Conservation (phyloP, 1,140 invertebrate genomes). For the Lasioglossum albipes region DNA sequence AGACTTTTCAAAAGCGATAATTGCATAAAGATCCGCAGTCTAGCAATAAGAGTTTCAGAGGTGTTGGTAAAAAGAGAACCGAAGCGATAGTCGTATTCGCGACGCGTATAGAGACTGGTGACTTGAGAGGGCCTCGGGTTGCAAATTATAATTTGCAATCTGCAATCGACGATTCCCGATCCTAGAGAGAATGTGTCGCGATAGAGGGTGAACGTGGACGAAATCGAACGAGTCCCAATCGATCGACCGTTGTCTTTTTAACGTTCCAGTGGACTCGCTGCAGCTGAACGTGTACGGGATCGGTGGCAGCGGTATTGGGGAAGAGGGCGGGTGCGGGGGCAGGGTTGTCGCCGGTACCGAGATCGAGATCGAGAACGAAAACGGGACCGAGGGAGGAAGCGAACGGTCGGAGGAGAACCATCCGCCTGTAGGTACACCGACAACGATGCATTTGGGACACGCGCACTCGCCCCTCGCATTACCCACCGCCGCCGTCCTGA, state of each 20-base stretch:
- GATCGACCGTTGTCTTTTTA: conserved; percentile 36
- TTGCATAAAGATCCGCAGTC: too few relatives aligned
- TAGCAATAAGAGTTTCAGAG: too few relatives aligned
- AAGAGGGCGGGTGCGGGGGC: background rate
- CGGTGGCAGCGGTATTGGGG: conserved; percentile 64
- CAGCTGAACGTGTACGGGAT: conserved; percentile 76
- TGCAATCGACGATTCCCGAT: too few relatives aligned
- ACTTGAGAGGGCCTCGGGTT: too few relatives aligned
- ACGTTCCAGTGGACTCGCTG: conserved; percentile 76
- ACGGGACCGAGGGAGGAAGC: conserved; percentile 66
- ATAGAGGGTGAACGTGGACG: background rate
- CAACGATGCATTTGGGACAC: conserved; percentile 68
- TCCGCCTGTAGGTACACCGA: conserved; percentile 68
- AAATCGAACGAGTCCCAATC: background rate
- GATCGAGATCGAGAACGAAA: conserved; percentile 15
- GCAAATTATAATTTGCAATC: too few relatives aligned
- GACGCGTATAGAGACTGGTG: too few relatives aligned
- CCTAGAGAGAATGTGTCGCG: too few relatives aligned
- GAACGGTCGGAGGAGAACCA: conserved; percentile 70
- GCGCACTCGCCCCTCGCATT: conserved; percentile 77
- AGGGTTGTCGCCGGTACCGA: conserved; percentile 39
- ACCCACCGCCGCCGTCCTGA: conserved; percentile 77
- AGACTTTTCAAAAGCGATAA: too few relatives aligned
- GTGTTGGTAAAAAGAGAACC: too few relatives aligned
- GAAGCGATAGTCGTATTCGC: too few relatives aligned